These are phyloP conservation scores for Xestia sexstrigata DNA, from an alignment of 2,888 invertebrate genomes.

Conservation along the genomic window DNA sequence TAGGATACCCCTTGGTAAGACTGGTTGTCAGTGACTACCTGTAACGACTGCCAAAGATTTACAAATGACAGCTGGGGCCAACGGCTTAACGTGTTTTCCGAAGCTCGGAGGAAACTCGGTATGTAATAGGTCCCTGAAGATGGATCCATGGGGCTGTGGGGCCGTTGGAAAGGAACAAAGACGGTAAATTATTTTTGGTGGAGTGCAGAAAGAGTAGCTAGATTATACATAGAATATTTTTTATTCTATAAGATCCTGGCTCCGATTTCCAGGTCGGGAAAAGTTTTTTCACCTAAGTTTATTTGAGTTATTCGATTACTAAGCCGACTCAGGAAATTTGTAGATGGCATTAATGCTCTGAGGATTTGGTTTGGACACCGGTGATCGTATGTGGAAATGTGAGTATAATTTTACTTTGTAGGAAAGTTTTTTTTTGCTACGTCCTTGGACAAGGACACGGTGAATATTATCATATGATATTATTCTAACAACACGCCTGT, in stretches of 20 bases:
- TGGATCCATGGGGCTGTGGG: not conserved
- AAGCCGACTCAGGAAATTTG: constrained; percentile 74
- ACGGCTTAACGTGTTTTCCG: not conserved
- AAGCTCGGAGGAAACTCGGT: not conserved
- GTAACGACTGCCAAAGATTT: not conserved
- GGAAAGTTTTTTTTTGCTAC: not conserved
- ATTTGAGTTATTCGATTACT: not conserved
- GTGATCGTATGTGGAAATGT: constrained; percentile 35
- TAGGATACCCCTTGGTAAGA: not conserved
- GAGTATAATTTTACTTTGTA: constrained; percentile 9
- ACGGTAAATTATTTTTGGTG: not conserved
- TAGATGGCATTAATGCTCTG: constrained; percentile 71
- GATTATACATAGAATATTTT: not conserved
- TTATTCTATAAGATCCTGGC: not conserved
- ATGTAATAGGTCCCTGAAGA: not conserved
- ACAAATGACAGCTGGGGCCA: not conserved
- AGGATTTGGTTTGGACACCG: constrained; percentile 71
- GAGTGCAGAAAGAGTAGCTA: not conserved
- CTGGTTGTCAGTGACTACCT: not conserved
- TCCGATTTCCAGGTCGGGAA: not conserved
- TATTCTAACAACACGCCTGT: too few species aligned
- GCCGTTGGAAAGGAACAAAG: not conserved
- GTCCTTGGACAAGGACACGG: not conserved
- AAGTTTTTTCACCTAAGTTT: not conserved
- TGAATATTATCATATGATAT: not conserved